These are phyloP conservation scores for Miniopterus natalensis DNA, from an alignment of 2,113 vertebrate species.

Conservation along the genomic window DNA sequence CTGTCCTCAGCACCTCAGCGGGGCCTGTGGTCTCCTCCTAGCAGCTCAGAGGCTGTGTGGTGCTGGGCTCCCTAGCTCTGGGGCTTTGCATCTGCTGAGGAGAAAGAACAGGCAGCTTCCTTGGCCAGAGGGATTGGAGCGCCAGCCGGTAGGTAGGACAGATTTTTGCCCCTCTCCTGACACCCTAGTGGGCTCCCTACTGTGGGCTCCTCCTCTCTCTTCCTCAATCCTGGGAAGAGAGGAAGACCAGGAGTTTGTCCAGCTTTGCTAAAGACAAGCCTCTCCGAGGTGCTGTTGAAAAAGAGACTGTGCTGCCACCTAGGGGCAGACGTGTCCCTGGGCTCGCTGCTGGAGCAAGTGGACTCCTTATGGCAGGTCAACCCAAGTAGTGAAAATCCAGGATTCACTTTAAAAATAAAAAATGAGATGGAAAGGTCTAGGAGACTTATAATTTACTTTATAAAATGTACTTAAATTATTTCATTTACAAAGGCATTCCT, in stretches of 20 bases:
- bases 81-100: not conserved
- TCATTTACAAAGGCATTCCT: not conserved
- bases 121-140: not conserved
- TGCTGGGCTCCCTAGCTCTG: not conserved
- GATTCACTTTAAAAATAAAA: not conserved
- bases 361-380: not conserved
- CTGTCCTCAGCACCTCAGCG: not conserved
- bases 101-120: not conserved
- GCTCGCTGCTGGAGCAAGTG: rapidly evolving
- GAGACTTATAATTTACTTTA: not conserved
- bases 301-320: slow-evolving; percentile 53
- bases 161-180: not conserved
- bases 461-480: slow-evolving; percentile 19
- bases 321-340: not conserved
- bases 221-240: not conserved
- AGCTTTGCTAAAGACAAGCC: not conserved
- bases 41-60: not conserved
- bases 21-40: no score
- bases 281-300: not conserved
- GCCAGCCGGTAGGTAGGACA: not conserved
- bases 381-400: not conserved
- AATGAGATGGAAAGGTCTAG: not conserved
- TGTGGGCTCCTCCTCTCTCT: not conserved
- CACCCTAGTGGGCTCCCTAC: not conserved
- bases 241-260: not conserved